A percentile compares a stretch with the other conserved stretches of the same genome.
These are phyloP conservation scores for Antheraea pernyi DNA, from an alignment of 1,140 invertebrate genomes.

Conservation along the genomic window DNA sequence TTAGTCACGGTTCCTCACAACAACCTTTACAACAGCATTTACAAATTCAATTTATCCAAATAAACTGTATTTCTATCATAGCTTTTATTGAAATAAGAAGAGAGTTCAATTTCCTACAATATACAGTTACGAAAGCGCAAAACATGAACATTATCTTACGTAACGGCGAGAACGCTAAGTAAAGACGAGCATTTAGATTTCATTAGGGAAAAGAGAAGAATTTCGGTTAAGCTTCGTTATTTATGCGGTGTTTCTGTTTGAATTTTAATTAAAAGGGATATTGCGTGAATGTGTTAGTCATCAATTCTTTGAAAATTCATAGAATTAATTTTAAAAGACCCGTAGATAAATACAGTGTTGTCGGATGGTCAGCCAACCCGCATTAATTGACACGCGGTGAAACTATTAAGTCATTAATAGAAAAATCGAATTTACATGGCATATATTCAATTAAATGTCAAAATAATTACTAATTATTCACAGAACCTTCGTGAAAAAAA, in stretches of 20 bases:
- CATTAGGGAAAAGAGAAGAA: conserved; percentile 9
- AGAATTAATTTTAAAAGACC: no score
- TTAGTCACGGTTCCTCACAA: conserved; percentile 12
- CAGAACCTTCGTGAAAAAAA: no score
- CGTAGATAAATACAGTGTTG: no score
- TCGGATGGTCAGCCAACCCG: no score
- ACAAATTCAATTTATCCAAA: conserved; percentile 9
- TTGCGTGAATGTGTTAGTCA: neutral
- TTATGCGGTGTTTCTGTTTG: conserved; percentile 9
- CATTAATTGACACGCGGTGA: no score
- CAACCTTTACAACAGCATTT: conserved; percentile 1
- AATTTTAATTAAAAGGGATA: conserved; percentile 14
- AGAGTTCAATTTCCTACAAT: neutral
- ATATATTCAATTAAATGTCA: no score
- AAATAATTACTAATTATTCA: no score
- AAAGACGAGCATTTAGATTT: conserved; percentile 13
- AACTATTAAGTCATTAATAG: no score
- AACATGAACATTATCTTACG: conserved; percentile 2
- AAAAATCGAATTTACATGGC: no score
- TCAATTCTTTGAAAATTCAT: neutral
- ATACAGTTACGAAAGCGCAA: neutral
- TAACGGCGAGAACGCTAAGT: neutral
- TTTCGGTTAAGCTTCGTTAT: conserved; percentile 7
- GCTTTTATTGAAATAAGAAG: neutral
- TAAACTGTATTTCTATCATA: neutral